Evolutionary conservation across 2,797 vertebrate species (phyloP).

Genomic region (Rhinella marina): DNA sequence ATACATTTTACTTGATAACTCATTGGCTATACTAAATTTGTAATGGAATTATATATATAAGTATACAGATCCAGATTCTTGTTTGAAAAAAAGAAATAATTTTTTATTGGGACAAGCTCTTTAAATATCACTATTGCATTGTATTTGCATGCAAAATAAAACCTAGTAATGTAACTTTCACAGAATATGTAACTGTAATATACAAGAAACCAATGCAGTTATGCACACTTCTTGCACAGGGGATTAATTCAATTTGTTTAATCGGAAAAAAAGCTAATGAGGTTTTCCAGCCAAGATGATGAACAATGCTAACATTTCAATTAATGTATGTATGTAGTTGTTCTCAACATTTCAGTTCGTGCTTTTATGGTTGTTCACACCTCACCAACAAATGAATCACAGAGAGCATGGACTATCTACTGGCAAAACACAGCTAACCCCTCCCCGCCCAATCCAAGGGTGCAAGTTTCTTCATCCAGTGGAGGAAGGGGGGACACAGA

Average conservation of each 20-base stretch:
- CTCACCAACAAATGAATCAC: background rate
- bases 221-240: background rate
- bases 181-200: background rate
- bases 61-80: no score
- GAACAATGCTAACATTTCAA: slow-evolving; percentile 4
- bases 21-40: no score
- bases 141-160: background rate
- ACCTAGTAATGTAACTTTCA: background rate
- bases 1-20: no score
- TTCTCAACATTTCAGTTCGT: background rate
- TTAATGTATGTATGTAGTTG: background rate
- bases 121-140: background rate
- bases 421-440: background rate
- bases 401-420: background rate
- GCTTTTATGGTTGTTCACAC: background rate
- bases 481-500: background rate
- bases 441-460: background rate
- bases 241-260: slow-evolving; percentile 3
- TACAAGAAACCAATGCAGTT: background rate
- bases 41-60: no score
- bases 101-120: background rate
- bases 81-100: no score
- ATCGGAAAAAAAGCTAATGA: background rate
- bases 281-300: slow-evolving; percentile 21
- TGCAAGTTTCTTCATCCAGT: no score